Evolutionary conservation across 2,888 invertebrate species (phyloP), one percentile per base, ranked within the genome.

Genomic region (Cactoblastis cactorum): DNA sequence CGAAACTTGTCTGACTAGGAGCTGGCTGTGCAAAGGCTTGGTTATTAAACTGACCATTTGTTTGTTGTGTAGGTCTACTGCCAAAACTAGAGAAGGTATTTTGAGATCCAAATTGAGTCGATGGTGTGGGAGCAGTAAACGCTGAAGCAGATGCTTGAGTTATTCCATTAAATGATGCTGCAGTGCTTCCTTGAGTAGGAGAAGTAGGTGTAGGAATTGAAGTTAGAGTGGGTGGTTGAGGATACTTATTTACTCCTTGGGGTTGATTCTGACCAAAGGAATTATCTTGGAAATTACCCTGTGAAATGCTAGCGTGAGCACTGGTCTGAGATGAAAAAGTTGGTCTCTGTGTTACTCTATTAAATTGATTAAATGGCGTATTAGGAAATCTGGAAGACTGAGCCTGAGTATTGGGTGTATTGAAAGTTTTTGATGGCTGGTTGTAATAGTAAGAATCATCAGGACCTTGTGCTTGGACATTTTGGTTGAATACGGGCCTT

Each of bases 381-480:
- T 59, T 67, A 46, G 74, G 67, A 65, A 70, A 63, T 53, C 61
- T 62, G 39, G 71, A 64, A 12, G 43, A 59, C 46, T 68, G 65
- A 45, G 57, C 50, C 18, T 41, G 55, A 5, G 47, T 19, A 45
- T 39, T 49, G 15, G 72, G 71, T 18, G 56, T 58, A 24, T 59
- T 61, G 48, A 84, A 83, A 35, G 77, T 65, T 33, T 68, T 72
- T 1, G 72, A 62, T 14, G 87, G 84, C 52, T 70, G 72, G 33
- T 74, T 77, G 56, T 85, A 84, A 55, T 74, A 67, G 51, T 84
- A 84, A 11, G 81, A 77, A 51, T 74, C 56, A 52, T 80, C 75
- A 39, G 55, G 50, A 1, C 59, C 67, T 48, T 73, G 78, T 12
- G 62, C 46, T 50, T 69, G 66, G 12, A 33, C 50, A 8, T 53